Base-by-base conservation (phyloP, 2,113 vertebrate species). In the Cacatua alba region DNA sequence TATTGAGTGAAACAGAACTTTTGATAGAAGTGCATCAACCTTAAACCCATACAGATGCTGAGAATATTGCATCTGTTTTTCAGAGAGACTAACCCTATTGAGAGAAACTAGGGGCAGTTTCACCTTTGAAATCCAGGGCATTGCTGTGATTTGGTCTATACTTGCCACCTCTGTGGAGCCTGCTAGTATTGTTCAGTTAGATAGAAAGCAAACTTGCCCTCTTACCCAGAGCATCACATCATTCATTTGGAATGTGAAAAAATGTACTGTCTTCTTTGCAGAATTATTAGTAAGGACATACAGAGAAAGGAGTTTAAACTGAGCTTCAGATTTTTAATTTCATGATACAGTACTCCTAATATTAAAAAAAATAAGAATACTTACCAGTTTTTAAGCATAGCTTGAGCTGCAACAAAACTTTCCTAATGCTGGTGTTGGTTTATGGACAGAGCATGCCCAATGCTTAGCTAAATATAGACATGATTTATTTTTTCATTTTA, bases 351-450 rank as follows among this genome's bases (percentile, higher is more conserved):
- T 53, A 17, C 11, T 75, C 20, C 9, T 49, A 25, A 43, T 39
- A 67, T 10, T 55, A 46, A 49, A 13, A 57, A 8, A 57, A 8
- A 1, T 51, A 21, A 15, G 7, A 18, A 31, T 3, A 43, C 28
- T 7, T 37, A 17, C 3, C 0, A 35, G 9, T 74, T 86, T 65
- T 62, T 28, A 85, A 69, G 10, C 43, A 28, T 7, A 75, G 13
- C 7, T 94, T 82, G 49, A 65, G 26, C 35, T 92, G 46, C 88
- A 82, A n/a, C 48, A 92, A 21, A 39, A 37, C 28, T 44, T 87
- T 11, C 24, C 7, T 63, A 5, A 6, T 37, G 33, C 11, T 53
- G 31, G 1, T 57, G 12, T 48, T 75, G 20, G 6, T 82, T 80
- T 84, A 10, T 60, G 35, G 31, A 46, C 19, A 79, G 46, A 63